Evolutionary conservation across 35 echinoderm and acorn worm genomes (phyloP).

Genomic region (Nesometra sesokonis): DNA sequence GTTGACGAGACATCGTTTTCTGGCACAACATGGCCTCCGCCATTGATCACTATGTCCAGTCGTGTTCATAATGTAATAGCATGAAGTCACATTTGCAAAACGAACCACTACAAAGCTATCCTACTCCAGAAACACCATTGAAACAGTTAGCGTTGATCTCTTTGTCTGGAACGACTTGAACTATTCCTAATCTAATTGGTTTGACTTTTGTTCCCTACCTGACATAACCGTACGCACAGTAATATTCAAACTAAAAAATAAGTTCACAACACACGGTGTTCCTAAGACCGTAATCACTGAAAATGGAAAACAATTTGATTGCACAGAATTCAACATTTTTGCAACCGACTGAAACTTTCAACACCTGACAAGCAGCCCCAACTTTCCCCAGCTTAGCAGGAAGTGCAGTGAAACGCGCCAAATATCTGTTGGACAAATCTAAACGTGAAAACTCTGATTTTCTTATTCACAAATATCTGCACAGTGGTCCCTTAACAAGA

Average conservation of each 20-base stretch:
- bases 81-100: conserved; percentile 37
- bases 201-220: conserved; percentile 35
- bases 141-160: conserved; percentile 25
- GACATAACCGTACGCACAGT: conserved; percentile 12
- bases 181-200: conserved; percentile 52
- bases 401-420: too few species aligned
- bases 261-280: conserved; percentile 46
- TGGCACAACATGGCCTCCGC: conserved; percentile 23
- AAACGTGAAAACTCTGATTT: too few species aligned
- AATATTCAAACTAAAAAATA: conserved; percentile 16
- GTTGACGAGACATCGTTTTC: neutral
- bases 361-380: too few species aligned
- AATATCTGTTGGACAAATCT: too few species aligned
- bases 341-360: too few species aligned
- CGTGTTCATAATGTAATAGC: conserved; percentile 27
- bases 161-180: conserved; percentile 35
- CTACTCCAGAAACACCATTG: conserved; percentile 22
- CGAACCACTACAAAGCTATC: conserved; percentile 28
- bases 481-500: too few species aligned
- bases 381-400: too few species aligned
- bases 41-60: conserved; percentile 22
- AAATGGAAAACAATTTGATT: too few species aligned
- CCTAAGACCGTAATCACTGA: conserved; percentile 18
- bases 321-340: too few species aligned
- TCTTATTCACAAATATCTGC: too few species aligned